Percentiles rank a stretch among this genome's conserved stretches.
These are phyloP conservation scores for Ascaphus truei DNA, from an alignment of 2,113 vertebrate genomes.

Conservation along the genomic window DNA sequence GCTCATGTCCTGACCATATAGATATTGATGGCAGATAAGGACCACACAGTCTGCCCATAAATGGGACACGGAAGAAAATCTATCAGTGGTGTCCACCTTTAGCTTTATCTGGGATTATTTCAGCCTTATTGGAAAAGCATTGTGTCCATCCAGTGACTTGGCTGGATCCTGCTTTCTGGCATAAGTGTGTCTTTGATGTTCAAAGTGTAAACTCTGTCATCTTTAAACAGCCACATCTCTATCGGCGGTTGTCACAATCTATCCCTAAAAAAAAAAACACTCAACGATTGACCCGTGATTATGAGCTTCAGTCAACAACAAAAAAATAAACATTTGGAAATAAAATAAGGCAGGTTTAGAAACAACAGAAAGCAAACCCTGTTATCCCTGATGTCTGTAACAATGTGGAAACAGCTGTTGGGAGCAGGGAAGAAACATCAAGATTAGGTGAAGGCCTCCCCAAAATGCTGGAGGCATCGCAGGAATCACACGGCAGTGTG, in stretches of 20 bases:
- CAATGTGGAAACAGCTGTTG: slow-evolving; percentile 28
- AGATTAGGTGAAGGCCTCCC: not conserved
- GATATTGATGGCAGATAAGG: no score
- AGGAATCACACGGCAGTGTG: no score
- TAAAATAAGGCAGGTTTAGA: slow-evolving; percentile 24
- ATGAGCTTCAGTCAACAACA: not conserved
- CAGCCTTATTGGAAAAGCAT: not conserved
- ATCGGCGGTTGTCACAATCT: not conserved
- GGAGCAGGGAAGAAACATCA: not conserved
- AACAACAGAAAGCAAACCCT: slow-evolving; percentile 7
- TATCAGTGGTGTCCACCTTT: slow-evolving; percentile 27
- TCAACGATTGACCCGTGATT: slow-evolving; percentile 4
- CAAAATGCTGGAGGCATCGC: not conserved
- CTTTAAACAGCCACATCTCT: no score
- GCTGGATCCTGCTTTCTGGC: not conserved
- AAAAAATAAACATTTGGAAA: not conserved
- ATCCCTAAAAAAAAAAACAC: not conserved
- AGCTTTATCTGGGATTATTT: not conserved
- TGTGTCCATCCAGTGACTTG: slow-evolving; percentile 2
- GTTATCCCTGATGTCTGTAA: slow-evolving; percentile 33
- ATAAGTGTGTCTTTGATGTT: not conserved
- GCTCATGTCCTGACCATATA: no score
- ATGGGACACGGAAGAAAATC: not conserved
- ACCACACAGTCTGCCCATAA: no score
- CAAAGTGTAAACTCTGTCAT: not conserved